These are phyloP conservation scores for Chrysolina americana DNA, from an alignment of 2,888 invertebrate species.

Conservation along the genomic window DNA sequence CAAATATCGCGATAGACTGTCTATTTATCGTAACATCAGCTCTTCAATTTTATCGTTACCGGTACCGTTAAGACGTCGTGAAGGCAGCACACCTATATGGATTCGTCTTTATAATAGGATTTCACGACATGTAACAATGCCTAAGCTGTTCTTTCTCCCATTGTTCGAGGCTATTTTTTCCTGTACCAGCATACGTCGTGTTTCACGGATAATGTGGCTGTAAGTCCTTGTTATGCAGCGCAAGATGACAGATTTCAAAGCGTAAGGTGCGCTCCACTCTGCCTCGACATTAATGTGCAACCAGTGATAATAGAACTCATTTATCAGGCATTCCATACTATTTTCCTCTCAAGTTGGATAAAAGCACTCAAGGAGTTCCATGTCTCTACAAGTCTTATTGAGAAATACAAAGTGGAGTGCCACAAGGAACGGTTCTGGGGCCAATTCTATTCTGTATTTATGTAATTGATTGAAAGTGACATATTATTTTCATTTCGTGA, in stretches of 20 bases:
- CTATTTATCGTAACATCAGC: conserved; percentile 24
- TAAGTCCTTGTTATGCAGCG: not conserved
- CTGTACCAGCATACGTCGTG: conserved; percentile 10
- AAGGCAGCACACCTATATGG: conserved; percentile 28
- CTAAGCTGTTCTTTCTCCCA: conserved; percentile 29
- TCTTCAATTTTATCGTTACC: conserved; percentile 22
- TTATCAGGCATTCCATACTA: too few relatives aligned
- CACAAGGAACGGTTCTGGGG: too few relatives aligned
- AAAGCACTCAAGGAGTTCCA: too few relatives aligned
- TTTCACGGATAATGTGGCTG: conserved; percentile 19
- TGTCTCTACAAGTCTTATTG: too few relatives aligned
- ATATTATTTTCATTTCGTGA: too few relatives aligned
- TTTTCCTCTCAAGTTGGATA: too few relatives aligned
- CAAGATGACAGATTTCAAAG: not conserved
- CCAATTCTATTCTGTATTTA: too few relatives aligned
- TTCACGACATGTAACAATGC: conserved; percentile 25
- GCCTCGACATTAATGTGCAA: too few relatives aligned
- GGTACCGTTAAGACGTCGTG: conserved; percentile 29
- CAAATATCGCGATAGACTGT: conserved; percentile 24
- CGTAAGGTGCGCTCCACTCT: not conserved
- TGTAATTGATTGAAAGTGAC: too few relatives aligned
- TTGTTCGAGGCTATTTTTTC: conserved; percentile 19
- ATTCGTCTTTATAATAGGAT: conserved; percentile 27
- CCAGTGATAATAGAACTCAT: too few relatives aligned
- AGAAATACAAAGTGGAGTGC: too few relatives aligned